Percentiles rank a stretch among this genome's conserved stretches.
phyloP scores from a whole-genome alignment of 2,113 vertebrate species.

The Butastur rufipennis region DNA sequence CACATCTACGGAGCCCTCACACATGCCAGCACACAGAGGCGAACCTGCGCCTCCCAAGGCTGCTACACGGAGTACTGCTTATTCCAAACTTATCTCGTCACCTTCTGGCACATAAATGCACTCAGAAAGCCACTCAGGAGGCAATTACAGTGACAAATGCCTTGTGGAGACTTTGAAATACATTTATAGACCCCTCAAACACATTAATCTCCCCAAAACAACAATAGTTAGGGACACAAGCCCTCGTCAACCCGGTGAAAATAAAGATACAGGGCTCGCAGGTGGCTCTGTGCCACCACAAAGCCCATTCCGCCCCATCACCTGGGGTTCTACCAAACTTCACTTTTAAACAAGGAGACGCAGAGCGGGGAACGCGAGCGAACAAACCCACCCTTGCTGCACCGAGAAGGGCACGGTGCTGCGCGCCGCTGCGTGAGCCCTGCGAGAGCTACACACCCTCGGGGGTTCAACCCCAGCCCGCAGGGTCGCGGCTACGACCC shows the following conservation, averaged over 20 bases:
- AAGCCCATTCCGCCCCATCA: neutral
- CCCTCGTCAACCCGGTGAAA: fast-evolving
- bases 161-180: fast-evolving
- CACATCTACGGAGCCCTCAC: fast-evolving
- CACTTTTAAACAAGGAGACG: too few relatives aligned
- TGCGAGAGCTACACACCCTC: fast-evolving
- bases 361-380: fast-evolving
- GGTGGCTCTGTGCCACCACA: neutral
- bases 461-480: fast-evolving
- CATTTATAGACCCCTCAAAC: neutral
- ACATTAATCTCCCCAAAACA: neutral
- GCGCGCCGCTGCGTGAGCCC: neutral
- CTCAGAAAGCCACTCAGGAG: neutral
- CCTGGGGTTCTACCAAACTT: neutral
- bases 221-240: fast-evolving
- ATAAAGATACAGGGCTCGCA: fast-evolving
- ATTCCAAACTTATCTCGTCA: fast-evolving
- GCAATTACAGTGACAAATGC: neutral
- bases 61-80: neutral
- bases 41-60: neutral
- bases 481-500: too few relatives aligned
- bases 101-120: neutral
- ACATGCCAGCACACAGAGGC: neutral
- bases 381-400: neutral
- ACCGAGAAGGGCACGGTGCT: neutral